Conservation (phyloP, 2,797 vertebrate species). For the Martes flavigula region DNA sequence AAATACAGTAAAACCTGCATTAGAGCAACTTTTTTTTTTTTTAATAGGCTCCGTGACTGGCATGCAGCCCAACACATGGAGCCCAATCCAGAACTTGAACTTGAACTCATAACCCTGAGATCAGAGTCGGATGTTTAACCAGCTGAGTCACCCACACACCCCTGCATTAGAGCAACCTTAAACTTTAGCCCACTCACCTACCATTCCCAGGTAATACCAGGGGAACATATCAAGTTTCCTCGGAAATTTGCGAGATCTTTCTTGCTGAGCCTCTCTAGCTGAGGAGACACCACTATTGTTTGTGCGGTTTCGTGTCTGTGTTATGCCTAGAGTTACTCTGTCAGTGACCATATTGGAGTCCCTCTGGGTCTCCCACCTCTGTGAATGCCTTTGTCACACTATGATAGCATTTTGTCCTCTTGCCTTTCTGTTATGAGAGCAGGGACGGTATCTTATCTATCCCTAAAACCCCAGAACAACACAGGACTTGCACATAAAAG, state of each 20-base stretch:
- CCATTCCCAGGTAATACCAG: background rate
- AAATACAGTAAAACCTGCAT: background rate
- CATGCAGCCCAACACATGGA: background rate
- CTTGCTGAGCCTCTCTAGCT: background rate
- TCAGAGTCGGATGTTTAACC: background rate
- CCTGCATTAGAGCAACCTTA: background rate
- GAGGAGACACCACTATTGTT: background rate
- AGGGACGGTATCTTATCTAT: background rate
- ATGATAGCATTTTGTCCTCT: background rate
- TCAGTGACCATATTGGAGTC: background rate
- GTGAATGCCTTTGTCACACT: background rate
- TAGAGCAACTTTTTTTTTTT: background rate
- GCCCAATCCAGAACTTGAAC: background rate
- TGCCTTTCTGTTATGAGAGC: background rate
- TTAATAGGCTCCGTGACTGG: background rate
- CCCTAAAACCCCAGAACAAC: background rate
- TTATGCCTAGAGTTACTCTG: background rate
- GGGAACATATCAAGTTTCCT: background rate
- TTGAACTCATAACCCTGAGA: background rate
- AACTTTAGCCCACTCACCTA: background rate
- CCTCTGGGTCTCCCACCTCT: background rate
- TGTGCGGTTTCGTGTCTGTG: background rate
- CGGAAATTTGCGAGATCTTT: background rate
- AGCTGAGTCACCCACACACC: background rate
- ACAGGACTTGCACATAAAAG: background rate